Percentiles rank a stretch among this genome's conserved stretches.
Conservation (phyloP, 2,888 invertebrate species). For the Acrocera orbiculus region DNA sequence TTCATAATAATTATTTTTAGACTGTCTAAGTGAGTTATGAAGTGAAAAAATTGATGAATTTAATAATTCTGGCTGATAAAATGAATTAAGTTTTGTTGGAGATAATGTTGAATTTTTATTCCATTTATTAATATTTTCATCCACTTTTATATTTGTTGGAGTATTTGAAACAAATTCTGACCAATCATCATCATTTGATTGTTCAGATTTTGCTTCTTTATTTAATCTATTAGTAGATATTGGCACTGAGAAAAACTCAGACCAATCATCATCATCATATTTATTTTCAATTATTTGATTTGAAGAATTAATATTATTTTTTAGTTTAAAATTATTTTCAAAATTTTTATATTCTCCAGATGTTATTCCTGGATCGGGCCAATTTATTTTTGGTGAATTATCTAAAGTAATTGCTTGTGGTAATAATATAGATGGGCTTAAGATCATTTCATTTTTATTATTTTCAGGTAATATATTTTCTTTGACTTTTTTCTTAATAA, state of each 20-base stretch:
- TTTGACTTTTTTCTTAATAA: too few species aligned
- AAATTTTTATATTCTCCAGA: not conserved
- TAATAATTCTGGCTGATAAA: not conserved
- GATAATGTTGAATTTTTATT: slow-evolving; percentile 6
- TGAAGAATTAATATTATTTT: not conserved
- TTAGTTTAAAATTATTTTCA: not conserved
- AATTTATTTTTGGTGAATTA: slow-evolving; percentile 31
- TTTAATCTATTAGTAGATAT: slow-evolving; percentile 10
- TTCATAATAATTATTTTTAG: slow-evolving; percentile 9
- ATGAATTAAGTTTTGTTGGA: slow-evolving; percentile 21
- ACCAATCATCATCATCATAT: slow-evolving; percentile 36
- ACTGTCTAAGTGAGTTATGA: slow-evolving; percentile 9
- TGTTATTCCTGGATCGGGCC: slow-evolving; percentile 33
- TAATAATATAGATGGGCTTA: slow-evolving; percentile 25
- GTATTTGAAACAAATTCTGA: slow-evolving; percentile 38
- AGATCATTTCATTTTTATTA: slow-evolving; percentile 22
- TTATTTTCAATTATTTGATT: slow-evolving; percentile 1
- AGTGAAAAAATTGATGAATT: slow-evolving; percentile 7
- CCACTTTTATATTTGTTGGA: too few species aligned
- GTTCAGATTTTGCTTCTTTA: slow-evolving; percentile 1
- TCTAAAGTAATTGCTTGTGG: slow-evolving; percentile 23
- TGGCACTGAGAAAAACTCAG: slow-evolving; percentile 35
- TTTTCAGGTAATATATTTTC: too few species aligned
- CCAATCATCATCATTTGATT: slow-evolving; percentile 34
- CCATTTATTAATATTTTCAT: too few species aligned